phyloP scores from a whole-genome alignment of 2,113 vertebrate genomes.

The Colinus virginianus region DNA sequence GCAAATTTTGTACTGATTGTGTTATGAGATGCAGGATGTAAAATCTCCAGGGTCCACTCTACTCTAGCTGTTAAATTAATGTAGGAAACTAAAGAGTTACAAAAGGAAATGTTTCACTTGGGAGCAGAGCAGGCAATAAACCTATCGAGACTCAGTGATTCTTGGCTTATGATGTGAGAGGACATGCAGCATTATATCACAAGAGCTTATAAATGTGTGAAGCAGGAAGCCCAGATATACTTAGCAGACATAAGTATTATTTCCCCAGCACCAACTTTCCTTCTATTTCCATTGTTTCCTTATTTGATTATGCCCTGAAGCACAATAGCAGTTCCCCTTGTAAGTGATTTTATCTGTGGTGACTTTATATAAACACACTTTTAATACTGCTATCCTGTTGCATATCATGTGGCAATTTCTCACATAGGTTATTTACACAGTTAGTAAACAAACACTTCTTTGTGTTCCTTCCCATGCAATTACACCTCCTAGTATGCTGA shows the following conservation, averaged over 20 bases:
- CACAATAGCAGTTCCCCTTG: background rate
- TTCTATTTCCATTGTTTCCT: conserved; percentile 16
- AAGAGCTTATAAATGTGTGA: conserved; percentile 48
- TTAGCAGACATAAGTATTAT: conserved; percentile 35
- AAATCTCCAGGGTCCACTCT: background rate
- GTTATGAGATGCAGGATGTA: conserved; percentile 13
- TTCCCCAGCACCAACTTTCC: conserved; percentile 8
- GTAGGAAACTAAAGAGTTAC: conserved; percentile 42
- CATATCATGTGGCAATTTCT: background rate
- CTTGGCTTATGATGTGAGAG: conserved; percentile 49
- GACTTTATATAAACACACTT: background rate
- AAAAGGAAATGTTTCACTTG: conserved; percentile 36
- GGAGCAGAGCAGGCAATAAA: conserved; percentile 54
- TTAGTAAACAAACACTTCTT: background rate
- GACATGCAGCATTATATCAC: conserved; percentile 20
- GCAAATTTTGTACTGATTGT: background rate
- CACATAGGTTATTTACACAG: background rate
- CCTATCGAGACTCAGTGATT: background rate
- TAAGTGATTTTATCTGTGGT: background rate
- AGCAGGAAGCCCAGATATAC: conserved; percentile 44
- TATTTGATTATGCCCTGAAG: conserved; percentile 43
- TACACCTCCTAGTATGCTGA: background rate
- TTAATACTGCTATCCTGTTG: background rate
- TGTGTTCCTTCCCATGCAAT: background rate
- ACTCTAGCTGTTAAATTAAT: conserved; percentile 4